Conservation (phyloP, 2,888 invertebrate species). For the Syrphus vitripennis region DNA sequence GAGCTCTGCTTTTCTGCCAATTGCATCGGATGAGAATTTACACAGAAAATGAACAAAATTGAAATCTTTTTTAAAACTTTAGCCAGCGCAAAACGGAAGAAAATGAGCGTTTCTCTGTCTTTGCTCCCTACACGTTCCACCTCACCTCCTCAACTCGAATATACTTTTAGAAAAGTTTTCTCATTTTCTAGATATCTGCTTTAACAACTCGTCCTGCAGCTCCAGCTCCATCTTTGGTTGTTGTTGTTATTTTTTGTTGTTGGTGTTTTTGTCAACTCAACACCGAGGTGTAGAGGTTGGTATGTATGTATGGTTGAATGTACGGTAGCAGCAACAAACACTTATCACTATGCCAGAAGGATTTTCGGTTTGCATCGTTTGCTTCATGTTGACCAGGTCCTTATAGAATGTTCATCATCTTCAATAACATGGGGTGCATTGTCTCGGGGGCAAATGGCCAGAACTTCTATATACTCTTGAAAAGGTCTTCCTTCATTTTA, state of each 20-base stretch:
- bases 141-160: not conserved
- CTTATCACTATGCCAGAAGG: conserved; percentile 21
- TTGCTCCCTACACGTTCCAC: not conserved
- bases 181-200: conserved; percentile 48
- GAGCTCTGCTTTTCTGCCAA: conserved; percentile 26
- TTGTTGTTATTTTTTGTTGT: not conserved
- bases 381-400: conserved; percentile 33
- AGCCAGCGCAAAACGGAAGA: not conserved
- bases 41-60: conserved; percentile 6
- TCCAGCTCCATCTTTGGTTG: not conserved
- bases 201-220: not conserved
- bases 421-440: conserved; percentile 8
- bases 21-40: conserved; percentile 33
- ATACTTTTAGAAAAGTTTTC: conserved; percentile 51
- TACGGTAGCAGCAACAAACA: conserved; percentile 21
- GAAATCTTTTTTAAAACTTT: conserved; percentile 53
- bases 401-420: conserved; percentile 11
- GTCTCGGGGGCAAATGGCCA: conserved; percentile 5
- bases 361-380: conserved; percentile 5
- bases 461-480: not conserved
- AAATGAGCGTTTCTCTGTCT: not conserved
- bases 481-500: not conserved
- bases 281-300: conserved; percentile 21
- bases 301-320: not conserved
- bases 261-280: not conserved